phyloP scores from a whole-genome alignment of 1,140 invertebrate species.

The Tribolium madens region DNA sequence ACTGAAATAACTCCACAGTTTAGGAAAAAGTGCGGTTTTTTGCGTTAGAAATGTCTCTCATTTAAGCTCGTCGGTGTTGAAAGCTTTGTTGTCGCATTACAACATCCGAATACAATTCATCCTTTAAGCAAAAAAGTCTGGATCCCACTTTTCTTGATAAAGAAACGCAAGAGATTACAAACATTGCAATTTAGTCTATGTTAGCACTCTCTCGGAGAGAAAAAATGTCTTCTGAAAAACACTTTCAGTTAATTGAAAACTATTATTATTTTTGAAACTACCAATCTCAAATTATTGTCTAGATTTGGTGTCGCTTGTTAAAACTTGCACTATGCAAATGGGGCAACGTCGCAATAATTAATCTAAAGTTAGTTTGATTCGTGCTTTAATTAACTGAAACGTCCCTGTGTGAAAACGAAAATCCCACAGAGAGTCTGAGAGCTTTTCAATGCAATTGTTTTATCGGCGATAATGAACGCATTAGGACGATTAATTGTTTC shows the following conservation, averaged over 20 bases:
- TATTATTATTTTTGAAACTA: not conserved
- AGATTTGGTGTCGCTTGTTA: not conserved
- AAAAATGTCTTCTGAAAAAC: not conserved
- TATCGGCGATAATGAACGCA: not conserved
- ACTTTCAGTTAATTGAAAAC: not conserved
- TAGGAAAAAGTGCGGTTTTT: too few relatives aligned
- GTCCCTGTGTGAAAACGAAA: not conserved
- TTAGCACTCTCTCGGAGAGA: not conserved
- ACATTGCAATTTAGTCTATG: not conserved
- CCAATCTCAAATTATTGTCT: not conserved
- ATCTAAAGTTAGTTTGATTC: not conserved
- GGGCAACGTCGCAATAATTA: not conserved
- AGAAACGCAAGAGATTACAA: not conserved
- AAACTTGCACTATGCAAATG: not conserved
- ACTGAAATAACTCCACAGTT: too few relatives aligned
- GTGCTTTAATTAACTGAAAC: not conserved
- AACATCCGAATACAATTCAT: too few relatives aligned
- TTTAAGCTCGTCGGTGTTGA: too few relatives aligned
- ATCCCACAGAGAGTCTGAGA: not conserved
- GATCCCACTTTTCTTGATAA: not conserved
- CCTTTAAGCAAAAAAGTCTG: too few relatives aligned
- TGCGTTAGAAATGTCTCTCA: too few relatives aligned
- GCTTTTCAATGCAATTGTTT: not conserved
- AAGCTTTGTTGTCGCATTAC: too few relatives aligned
- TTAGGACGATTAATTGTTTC: not conserved